phyloP scores from a whole-genome alignment of 2,797 vertebrate species.

The Silurus lanzhouensis region DNA sequence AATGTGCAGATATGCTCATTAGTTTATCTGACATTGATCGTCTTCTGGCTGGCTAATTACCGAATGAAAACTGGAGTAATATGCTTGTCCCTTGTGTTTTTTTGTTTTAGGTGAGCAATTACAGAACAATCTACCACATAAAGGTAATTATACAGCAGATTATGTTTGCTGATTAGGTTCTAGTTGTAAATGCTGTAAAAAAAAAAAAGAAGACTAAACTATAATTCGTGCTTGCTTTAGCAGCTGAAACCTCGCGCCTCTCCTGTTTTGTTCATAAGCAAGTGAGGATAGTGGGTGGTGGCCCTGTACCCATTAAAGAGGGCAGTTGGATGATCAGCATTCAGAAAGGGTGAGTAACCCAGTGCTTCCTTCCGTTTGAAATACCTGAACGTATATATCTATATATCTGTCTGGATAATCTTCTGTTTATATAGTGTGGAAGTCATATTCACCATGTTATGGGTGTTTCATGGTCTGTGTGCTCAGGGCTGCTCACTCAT shows the following conservation, averaged over 20 bases:
- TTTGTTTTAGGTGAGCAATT: conserved; percentile 52
- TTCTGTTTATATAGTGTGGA: conserved; percentile 50
- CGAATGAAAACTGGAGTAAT: conserved; percentile 16
- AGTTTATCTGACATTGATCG: conserved; percentile 23
- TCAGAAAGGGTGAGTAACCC: conserved; percentile 73
- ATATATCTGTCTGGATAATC: conserved; percentile 4
- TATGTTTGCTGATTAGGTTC: conserved; percentile 11
- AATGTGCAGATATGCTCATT: conserved; percentile 7
- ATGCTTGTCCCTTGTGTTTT: conserved; percentile 6
- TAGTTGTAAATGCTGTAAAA: neutral
- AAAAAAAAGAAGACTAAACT: neutral
- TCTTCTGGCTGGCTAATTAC: neutral
- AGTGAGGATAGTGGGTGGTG: conserved; percentile 90
- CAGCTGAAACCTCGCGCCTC: conserved; percentile 53
- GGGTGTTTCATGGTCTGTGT: conserved; percentile 30
- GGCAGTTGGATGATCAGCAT: conserved; percentile 98
- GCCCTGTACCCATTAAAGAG: conserved; percentile 83
- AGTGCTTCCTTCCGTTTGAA: conserved; percentile 22
- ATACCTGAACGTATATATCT: neutral
- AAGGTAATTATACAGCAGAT: conserved; percentile 46
- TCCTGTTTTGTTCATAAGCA: conserved; percentile 75
- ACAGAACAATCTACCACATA: conserved; percentile 49
- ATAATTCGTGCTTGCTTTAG: neutral
- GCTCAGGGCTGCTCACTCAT: conserved; percentile 88
- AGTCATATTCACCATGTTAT: conserved; percentile 34